Conservation (phyloP, 2,113 vertebrate genomes). For the Stictonetta naevosa region DNA sequence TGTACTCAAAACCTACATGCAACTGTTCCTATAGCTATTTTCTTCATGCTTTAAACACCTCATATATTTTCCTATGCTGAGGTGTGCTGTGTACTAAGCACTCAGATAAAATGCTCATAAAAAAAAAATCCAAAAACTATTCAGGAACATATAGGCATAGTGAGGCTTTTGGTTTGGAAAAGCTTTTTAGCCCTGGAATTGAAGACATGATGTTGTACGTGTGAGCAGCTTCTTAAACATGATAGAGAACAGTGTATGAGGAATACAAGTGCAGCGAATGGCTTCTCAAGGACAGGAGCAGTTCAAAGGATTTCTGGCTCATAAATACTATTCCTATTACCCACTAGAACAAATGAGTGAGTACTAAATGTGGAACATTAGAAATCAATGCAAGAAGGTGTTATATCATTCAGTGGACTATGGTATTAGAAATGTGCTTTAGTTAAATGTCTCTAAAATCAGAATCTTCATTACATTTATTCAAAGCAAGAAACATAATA, state of each 20-base stretch:
- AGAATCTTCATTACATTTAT: conserved; percentile 23
- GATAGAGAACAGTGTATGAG: not conserved
- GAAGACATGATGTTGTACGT: not conserved
- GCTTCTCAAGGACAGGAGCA: conserved; percentile 52
- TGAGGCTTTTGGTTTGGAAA: not conserved
- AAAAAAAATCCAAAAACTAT: not conserved
- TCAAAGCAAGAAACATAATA: not conserved
- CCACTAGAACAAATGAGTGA: not conserved
- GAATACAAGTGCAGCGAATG: not conserved
- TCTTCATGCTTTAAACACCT: not conserved
- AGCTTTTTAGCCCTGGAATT: not conserved
- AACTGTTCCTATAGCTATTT: not conserved
- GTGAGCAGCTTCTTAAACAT: conserved; percentile 6
- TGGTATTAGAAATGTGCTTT: conserved; percentile 16
- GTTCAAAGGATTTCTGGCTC: not conserved
- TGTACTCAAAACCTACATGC: not conserved
- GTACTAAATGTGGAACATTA: conserved; percentile 27
- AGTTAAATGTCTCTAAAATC: conserved; percentile 2
- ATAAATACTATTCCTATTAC: conserved; percentile 49
- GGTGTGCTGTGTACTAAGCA: not conserved
- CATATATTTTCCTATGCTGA: not conserved
- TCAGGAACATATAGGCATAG: not conserved
- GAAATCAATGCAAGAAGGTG: conserved; percentile 44
- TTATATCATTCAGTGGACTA: conserved; percentile 36
- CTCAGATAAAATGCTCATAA: not conserved